phyloP scores from a whole-genome alignment of 2,888 invertebrate genomes.

The Ypsolopha scabrella region DNA sequence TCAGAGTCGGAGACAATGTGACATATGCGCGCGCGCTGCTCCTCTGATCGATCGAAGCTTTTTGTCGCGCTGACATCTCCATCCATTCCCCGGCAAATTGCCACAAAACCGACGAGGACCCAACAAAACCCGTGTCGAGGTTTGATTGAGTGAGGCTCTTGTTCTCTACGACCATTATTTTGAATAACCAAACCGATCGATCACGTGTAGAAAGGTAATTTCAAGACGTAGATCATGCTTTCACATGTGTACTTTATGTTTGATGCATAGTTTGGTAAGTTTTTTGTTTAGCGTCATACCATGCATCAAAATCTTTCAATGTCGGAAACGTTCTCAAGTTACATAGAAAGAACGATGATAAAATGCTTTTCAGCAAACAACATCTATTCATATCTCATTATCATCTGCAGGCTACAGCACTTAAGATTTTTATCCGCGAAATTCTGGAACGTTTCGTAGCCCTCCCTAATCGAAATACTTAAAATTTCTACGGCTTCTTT shows the following conservation, averaged over 20 bases:
- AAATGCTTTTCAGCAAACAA: not conserved
- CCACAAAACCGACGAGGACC: slow-evolving; percentile 26
- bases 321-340: slow-evolving; percentile 19
- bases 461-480: not conserved
- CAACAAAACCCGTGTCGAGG: slow-evolving; percentile 37
- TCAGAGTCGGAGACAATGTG: slow-evolving; percentile 12
- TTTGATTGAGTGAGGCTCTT: slow-evolving; percentile 47
- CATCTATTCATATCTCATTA: too few species aligned
- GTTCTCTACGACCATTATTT: slow-evolving; percentile 41
- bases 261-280: slow-evolving; percentile 20
- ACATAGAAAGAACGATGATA: not conserved
- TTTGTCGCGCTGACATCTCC: slow-evolving; percentile 64
- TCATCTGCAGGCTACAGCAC: too few species aligned
- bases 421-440: not conserved
- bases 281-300: slow-evolving; percentile 13
- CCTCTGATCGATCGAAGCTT: slow-evolving; percentile 61
- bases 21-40: slow-evolving; percentile 41
- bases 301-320: slow-evolving; percentile 32
- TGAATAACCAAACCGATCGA: slow-evolving; percentile 55
- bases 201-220: slow-evolving; percentile 28
- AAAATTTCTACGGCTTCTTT: not conserved
- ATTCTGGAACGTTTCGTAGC: not conserved
- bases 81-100: slow-evolving; percentile 63
- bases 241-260: slow-evolving; percentile 13
- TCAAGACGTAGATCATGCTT: slow-evolving; percentile 31